Evolutionary conservation across 2,888 invertebrate genomes (phyloP).

Genomic region (Hololepta plana): DNA sequence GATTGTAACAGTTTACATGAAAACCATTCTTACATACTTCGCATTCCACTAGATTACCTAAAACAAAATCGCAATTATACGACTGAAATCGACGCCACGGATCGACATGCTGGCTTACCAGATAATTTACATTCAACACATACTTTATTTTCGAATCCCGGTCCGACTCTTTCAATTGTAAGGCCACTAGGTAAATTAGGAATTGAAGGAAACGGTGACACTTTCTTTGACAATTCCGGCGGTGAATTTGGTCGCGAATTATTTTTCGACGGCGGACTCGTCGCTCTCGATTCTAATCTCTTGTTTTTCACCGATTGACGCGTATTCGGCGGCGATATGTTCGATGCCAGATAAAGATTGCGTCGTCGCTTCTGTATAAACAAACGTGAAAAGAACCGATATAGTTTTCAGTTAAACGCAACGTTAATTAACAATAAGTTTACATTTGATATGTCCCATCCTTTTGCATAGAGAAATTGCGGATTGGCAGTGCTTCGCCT

Average conservation of each 20-base stretch:
- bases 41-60: conserved; percentile 30
- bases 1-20: conserved; percentile 32
- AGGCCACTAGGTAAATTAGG: conserved; percentile 33
- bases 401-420: conserved; percentile 3
- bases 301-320: conserved; percentile 26
- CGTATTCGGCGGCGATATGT: conserved; percentile 31
- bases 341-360: conserved; percentile 28
- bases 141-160: conserved; percentile 21
- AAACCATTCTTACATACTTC: conserved; percentile 31
- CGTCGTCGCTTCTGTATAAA: conserved; percentile 29
- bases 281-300: too few relatives aligned
- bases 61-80: too few relatives aligned
- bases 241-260: conserved; percentile 13
- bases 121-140: conserved; percentile 31
- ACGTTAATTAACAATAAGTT: conserved; percentile 6
- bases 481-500: conserved; percentile 35
- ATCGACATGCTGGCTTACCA: conserved; percentile 25
- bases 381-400: not conserved
- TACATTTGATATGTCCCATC: conserved; percentile 21
- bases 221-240: conserved; percentile 12
- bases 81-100: conserved; percentile 6
- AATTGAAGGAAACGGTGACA: conserved; percentile 20
- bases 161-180: conserved; percentile 30
- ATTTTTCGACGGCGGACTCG: conserved; percentile 9
- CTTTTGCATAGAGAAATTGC: conserved; percentile 32